Evolutionary conservation across 2,888 invertebrate genomes (phyloP), one percentile per base, ranked within the genome.

Genomic region (Apantesis nais): DNA sequence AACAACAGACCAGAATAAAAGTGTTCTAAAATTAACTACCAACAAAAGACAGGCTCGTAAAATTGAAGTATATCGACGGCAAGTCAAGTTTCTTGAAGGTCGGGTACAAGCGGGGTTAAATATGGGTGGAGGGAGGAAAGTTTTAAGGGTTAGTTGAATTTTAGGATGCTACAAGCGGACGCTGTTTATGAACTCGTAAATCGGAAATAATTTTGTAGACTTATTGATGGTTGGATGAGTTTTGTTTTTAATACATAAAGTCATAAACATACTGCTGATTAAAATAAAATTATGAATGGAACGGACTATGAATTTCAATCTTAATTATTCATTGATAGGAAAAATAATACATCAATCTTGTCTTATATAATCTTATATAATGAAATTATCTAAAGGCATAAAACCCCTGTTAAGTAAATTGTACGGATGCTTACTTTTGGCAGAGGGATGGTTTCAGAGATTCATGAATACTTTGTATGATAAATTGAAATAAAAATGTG

Each of bases 121-220:
- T 37, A 22, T n/a, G 66, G 62, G 41, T 11, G 37, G 64, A 69
- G 71, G 73, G 73, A 68, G 66, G 62, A 68, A 82, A 82, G 63
- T 81, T 82, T 74, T 48, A 61, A 41, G 62, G 71, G 71, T 75
- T 80, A 80, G 78, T 82, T 80, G 82, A 80, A 82, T 82, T 80
- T 80, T 74, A 78, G 78, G 72, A 82, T 80, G 78, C 82, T 69
- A 37, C 67, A 55, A 67, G 66, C 74, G 73, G 52, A 66, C 62
- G 55, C 72, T 76, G 80, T 74, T 80, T 80, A 78, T 82, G 71
- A 78, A 80, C 80, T 80, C 78, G 78, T 80, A 78, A 68, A 78
- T 72, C 76, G 74, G 73, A 80, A 80, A 82, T 82, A 76, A 82
- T 80, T 82, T 76, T 78, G 78, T 76, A 34, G 72, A 73, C 73